Percentiles rank a stretch among this genome's conserved stretches.
Conservation (phyloP, 2,888 invertebrate species). For the Synanthedon vespiformis region DNA sequence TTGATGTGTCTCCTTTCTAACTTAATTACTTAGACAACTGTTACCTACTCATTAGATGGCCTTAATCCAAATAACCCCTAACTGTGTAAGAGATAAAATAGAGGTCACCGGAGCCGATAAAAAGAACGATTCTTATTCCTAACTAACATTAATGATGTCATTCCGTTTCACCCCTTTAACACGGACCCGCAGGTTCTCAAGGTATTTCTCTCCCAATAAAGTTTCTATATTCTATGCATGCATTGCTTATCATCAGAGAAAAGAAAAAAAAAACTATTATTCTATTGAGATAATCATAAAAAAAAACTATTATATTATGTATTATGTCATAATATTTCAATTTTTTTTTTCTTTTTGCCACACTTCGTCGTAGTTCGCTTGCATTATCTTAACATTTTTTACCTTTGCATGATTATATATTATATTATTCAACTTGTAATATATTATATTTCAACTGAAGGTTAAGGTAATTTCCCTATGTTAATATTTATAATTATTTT, state of each 20-base stretch:
- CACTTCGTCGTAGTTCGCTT: constrained; percentile 40
- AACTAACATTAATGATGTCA: constrained; percentile 60
- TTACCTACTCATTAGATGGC: constrained; percentile 10
- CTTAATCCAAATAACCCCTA: constrained; percentile 20
- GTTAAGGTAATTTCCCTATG: neutral
- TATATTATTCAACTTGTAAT: neutral
- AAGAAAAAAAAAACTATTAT: constrained; percentile 14
- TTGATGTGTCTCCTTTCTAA: constrained; percentile 47
- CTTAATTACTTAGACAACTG: constrained; percentile 24
- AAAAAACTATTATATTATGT: neutral
- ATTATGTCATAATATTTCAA: neutral
- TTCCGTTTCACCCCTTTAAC: constrained; percentile 67
- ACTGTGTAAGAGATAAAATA: constrained; percentile 29
- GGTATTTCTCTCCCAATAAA: constrained; percentile 69
- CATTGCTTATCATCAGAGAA: constrained; percentile 29
- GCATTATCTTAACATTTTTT: constrained; percentile 18
- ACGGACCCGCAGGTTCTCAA: constrained; percentile 72
- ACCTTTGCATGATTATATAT: constrained; percentile 33
- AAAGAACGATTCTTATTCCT: constrained; percentile 48
- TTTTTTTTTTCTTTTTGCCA: constrained; percentile 24
- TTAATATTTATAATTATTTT: neutral
- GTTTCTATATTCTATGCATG: constrained; percentile 62
- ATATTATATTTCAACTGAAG: neutral
- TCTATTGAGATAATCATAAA: neutral
- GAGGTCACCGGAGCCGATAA: constrained; percentile 52